Conservation (phyloP, 1,140 invertebrate species). For the Trachymyrmex septentrionalis region DNA sequence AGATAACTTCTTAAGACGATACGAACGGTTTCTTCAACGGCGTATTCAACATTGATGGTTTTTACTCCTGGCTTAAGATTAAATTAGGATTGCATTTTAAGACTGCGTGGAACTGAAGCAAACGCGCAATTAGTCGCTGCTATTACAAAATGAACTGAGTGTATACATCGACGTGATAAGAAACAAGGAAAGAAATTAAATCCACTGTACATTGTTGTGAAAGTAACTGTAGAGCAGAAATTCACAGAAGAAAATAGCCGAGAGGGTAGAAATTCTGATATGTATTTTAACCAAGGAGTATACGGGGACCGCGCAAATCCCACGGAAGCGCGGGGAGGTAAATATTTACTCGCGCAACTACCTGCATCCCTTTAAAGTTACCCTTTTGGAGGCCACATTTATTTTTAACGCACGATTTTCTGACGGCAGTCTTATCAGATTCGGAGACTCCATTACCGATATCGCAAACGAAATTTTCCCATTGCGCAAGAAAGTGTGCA, state of each 20-base stretch:
- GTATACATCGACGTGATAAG: constrained; percentile 5
- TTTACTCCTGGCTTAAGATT: not conserved
- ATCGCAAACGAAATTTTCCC: constrained; percentile 1
- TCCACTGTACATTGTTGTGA: constrained; percentile 27
- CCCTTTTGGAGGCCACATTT: constrained; percentile 37
- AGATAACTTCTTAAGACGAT: not conserved
- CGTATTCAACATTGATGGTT: constrained; percentile 7
- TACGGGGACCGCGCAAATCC: constrained; percentile 44
- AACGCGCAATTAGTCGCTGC: constrained; percentile 13
- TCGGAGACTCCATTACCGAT: not conserved
- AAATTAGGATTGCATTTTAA: constrained; percentile 11
- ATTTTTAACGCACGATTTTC: constrained; percentile 52
- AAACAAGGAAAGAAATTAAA: constrained; percentile 42
- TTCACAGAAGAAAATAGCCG: constrained; percentile 27
- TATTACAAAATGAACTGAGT: not conserved
- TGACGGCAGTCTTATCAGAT: constrained; percentile 38
- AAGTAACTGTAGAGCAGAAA: constrained; percentile 32
- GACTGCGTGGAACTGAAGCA: not conserved
- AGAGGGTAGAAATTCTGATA: constrained; percentile 47
- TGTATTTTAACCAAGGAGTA: constrained; percentile 59
- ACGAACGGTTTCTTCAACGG: constrained; percentile 14
- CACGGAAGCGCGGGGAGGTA: constrained; percentile 47
- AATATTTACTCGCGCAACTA: constrained; percentile 55
- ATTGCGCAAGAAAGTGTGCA: not conserved
- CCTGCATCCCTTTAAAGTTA: constrained; percentile 54